Evolutionary conservation across 2,113 vertebrate species (phyloP).

Genomic region (Hemiprocne comata): DNA sequence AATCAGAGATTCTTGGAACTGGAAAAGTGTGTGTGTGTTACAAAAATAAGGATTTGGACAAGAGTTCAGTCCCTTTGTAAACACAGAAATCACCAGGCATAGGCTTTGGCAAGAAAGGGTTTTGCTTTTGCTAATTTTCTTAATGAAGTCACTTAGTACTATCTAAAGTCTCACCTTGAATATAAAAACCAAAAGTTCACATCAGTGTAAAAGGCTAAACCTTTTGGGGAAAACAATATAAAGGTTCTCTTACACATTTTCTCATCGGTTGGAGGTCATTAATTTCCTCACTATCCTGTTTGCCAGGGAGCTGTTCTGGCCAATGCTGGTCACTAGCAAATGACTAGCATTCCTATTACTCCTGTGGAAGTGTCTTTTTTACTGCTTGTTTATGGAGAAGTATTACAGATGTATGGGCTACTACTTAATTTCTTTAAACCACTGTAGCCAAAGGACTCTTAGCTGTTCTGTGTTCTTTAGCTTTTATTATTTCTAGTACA

Average conservation of each 20-base stretch:
- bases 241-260: not conserved
- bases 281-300: accelerated
- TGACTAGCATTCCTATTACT: not conserved
- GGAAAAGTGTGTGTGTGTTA: not conserved
- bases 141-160: not conserved
- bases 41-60: not conserved
- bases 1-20: not conserved
- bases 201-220: not conserved
- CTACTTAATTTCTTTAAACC: not conserved
- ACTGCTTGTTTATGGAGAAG: not conserved
- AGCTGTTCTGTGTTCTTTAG: not conserved
- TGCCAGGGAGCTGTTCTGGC: not conserved
- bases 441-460: not conserved
- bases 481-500: not conserved
- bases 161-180: not conserved
- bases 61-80: not conserved
- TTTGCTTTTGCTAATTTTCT: not conserved
- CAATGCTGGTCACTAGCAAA: not conserved
- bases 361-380: not conserved
- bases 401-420: not conserved
- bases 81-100: not conserved
- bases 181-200: not conserved
- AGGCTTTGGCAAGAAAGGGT: not conserved
- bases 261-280: not conserved
- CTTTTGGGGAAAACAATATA: not conserved